Evolutionary conservation across 2,113 vertebrate genomes (phyloP).

Genomic region (Corvus cornix): DNA sequence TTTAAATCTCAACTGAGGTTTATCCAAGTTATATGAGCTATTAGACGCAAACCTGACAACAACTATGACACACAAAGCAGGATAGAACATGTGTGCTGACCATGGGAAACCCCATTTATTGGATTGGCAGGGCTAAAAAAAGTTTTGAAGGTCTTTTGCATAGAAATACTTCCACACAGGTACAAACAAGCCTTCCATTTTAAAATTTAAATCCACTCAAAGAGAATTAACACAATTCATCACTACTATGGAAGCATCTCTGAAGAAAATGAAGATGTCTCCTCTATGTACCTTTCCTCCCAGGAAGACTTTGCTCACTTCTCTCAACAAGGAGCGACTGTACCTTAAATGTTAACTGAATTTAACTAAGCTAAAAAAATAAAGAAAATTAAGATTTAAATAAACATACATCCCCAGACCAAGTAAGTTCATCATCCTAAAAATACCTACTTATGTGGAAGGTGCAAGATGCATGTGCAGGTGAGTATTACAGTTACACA

Average conservation of each 20-base stretch:
- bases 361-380: background rate
- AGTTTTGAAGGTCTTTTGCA: background rate
- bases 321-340: background rate
- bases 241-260: background rate
- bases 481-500: background rate
- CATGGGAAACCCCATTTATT: background rate
- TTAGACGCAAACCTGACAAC: background rate
- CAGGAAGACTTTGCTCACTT: background rate
- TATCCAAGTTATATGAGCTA: background rate
- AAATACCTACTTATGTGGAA: background rate
- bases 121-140: background rate
- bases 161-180: background rate
- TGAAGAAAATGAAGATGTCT: background rate
- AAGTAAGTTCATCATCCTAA: background rate
- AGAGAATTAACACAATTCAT: background rate
- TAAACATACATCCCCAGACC: background rate
- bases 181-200: background rate
- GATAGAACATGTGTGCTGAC: background rate
- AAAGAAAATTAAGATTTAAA: background rate
- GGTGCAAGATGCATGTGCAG: background rate
- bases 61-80: background rate
- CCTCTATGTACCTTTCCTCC: background rate
- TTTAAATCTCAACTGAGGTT: background rate
- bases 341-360: background rate
- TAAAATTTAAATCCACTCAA: background rate